These are phyloP conservation scores for Chaenogobius annularis DNA, from an alignment of 2,113 vertebrate species.

Conservation along the genomic window DNA sequence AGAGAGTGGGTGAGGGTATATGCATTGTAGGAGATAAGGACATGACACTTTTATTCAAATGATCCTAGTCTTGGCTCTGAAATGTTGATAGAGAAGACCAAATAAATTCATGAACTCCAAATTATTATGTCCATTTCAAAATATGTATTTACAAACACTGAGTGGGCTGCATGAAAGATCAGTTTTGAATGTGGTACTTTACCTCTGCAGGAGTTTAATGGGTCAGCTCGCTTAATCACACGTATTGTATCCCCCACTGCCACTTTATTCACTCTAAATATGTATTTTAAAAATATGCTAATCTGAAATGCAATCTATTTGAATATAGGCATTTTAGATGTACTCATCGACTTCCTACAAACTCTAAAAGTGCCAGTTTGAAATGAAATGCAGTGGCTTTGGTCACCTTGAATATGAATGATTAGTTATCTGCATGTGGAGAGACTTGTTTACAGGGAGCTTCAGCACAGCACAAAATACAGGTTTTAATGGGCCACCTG, in stretches of 20 bases:
- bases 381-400: neutral
- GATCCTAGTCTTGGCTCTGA: neutral
- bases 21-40: constrained; percentile 1
- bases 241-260: neutral
- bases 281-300: neutral
- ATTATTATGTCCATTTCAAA: constrained; percentile 3
- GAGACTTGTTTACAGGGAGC: constrained; percentile 8
- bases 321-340: neutral
- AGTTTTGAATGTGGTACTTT: constrained; percentile 3
- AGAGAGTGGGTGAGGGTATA: neutral
- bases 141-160: constrained; percentile 3
- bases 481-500: constrained; percentile 20
- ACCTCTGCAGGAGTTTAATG: neutral
- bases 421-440: constrained; percentile 9
- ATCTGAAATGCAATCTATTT: neutral
- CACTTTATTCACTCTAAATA: neutral
- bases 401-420: constrained; percentile 19
- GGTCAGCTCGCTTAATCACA: neutral
- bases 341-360: constrained; percentile 1
- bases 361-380: neutral
- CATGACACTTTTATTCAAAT: neutral
- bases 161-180: constrained; percentile 6
- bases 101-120: neutral
- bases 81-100: neutral
- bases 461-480: constrained; percentile 2